Conservation (phyloP, 92 coral and sea anemone species). For the Porites cylindrica region DNA sequence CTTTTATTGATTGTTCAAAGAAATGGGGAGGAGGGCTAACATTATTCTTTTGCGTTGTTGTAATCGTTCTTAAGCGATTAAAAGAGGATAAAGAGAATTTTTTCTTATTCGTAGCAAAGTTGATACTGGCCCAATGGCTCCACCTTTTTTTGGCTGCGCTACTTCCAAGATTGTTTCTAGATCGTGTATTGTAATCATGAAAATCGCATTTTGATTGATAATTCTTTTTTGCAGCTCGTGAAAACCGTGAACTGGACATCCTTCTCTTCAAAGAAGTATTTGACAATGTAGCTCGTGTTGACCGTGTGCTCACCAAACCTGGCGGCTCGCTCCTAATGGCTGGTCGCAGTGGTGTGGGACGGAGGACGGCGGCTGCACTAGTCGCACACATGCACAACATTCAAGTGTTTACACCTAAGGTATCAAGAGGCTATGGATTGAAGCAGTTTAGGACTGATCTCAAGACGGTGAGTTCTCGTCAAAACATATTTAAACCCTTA, state of each 20-base stretch:
- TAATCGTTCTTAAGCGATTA: too few relatives aligned
- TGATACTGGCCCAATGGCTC: too few relatives aligned
- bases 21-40: too few relatives aligned
- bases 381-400: slow-evolving; percentile 99
- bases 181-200: too few relatives aligned
- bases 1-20: too few relatives aligned
- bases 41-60: too few relatives aligned
- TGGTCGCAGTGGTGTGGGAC: slow-evolving; percentile 99
- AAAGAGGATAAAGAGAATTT: too few relatives aligned
- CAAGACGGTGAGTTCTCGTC: slow-evolving; percentile 73
- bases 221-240: slow-evolving; percentile 82
- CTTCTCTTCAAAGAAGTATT: slow-evolving; percentile 95
- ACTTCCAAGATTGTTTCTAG: too few relatives aligned
- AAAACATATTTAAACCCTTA: too few relatives aligned
- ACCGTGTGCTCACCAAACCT: slow-evolving; percentile 91
- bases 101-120: too few relatives aligned
- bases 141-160: too few relatives aligned
- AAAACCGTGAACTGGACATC: slow-evolving; percentile 95
- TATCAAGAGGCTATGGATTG: slow-evolving; percentile 95
- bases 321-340: slow-evolving; percentile 98
- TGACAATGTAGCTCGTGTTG: slow-evolving; percentile 96
- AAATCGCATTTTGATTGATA: neutral
- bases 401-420: slow-evolving; percentile 92
- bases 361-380: slow-evolving; percentile 96
- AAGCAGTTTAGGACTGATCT: slow-evolving; percentile 95